phyloP scores from a whole-genome alignment of 2,797 vertebrate species.

The Chiroxiphia lanceolata region DNA sequence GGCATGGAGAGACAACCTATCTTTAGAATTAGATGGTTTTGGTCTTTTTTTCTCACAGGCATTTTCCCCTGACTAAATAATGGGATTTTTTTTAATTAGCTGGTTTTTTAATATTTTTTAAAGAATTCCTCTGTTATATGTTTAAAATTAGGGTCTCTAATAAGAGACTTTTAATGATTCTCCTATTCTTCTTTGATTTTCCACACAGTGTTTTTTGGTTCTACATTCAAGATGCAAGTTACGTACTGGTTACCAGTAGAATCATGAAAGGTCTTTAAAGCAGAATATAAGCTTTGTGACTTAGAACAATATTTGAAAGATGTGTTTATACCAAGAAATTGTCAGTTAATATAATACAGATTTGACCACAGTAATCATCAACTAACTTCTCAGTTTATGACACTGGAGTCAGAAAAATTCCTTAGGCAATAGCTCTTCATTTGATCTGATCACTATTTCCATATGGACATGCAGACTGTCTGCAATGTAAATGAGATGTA shows the following conservation, averaged over 20 bases:
- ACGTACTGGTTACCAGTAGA: not conserved
- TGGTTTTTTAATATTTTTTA: not conserved
- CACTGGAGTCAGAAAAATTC: not conserved
- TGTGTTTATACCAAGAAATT: not conserved
- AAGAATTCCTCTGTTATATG: not conserved
- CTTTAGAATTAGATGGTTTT: not conserved
- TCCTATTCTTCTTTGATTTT: not conserved
- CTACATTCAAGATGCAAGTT: not conserved
- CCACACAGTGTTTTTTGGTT: not conserved
- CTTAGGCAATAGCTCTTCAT: not conserved
- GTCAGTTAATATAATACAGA: not conserved
- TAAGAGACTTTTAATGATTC: not conserved
- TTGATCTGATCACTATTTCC: slow-evolving; percentile 1
- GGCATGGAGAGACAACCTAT: not conserved
- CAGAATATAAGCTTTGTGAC: not conserved
- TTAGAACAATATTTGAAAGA: not conserved
- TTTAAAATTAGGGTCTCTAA: not conserved
- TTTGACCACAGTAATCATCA: not conserved
- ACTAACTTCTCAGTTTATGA: slow-evolving; percentile 11
- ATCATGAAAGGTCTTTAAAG: not conserved
- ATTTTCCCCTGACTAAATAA: not conserved
- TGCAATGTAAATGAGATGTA: not conserved
- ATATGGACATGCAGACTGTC: not conserved
- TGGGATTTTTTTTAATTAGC: not conserved
- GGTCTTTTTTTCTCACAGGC: not conserved